Evolutionary conservation across 2,113 vertebrate species (phyloP).

Genomic region (Onychostruthus taczanowskii): DNA sequence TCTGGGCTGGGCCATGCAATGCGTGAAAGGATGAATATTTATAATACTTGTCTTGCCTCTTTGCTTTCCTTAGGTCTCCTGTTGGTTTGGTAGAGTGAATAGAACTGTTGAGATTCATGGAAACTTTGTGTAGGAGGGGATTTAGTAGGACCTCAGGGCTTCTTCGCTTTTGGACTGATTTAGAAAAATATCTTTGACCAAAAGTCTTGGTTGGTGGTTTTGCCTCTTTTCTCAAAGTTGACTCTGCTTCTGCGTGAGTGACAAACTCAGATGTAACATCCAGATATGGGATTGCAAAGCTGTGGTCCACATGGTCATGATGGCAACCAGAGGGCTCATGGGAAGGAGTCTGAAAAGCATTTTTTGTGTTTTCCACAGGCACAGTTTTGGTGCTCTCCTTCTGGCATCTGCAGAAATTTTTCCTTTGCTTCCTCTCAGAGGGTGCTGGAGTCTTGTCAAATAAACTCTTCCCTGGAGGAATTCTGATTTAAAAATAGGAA

Average conservation of each 20-base stretch:
- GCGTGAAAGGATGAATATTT: slow-evolving; percentile 59
- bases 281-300: slow-evolving; percentile 73
- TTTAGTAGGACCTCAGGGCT: neutral
- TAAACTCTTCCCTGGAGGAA: slow-evolving; percentile 76
- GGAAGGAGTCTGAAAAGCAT: neutral
- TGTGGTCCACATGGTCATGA: slow-evolving; percentile 73
- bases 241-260: slow-evolving; percentile 37
- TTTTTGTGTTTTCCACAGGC: neutral
- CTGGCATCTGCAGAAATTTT: slow-evolving; percentile 59
- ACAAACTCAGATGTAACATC: slow-evolving; percentile 77
- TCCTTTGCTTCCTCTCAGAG: slow-evolving; percentile 23
- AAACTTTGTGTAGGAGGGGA: neutral
- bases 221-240: slow-evolving; percentile 10
- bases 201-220: neutral
- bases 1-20: slow-evolving; percentile 50
- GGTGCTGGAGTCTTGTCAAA: slow-evolving; percentile 72
- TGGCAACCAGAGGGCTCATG: slow-evolving; percentile 57
- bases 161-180: slow-evolving; percentile 20
- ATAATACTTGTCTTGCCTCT: slow-evolving; percentile 6
- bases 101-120: neutral
- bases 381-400: slow-evolving; percentile 25
- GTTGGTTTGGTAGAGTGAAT: neutral
- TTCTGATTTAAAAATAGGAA: slow-evolving; percentile 64
- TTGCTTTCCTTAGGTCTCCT: neutral
- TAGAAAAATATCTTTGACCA: slow-evolving; percentile 1